Conservation (phyloP, 2,113 vertebrate genomes). For the Apteryx mantelli region DNA sequence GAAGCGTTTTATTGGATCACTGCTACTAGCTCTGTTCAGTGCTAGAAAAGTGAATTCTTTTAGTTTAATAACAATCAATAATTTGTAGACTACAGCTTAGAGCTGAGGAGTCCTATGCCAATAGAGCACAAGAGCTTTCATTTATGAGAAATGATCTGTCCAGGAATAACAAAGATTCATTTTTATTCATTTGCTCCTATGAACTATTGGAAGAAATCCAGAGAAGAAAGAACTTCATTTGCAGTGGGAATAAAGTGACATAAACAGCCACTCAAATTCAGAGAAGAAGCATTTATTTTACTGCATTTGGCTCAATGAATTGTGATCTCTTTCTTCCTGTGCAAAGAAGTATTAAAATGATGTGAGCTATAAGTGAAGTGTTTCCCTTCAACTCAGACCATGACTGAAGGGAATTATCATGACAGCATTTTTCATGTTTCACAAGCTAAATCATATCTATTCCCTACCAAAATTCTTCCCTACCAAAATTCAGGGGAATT, state of each 20-base stretch:
- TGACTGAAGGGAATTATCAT: not conserved
- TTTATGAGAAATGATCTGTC: not conserved
- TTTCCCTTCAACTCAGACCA: not conserved
- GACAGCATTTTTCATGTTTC: not conserved
- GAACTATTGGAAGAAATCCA: not conserved
- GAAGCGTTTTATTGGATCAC: not conserved
- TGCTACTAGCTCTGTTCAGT: not conserved
- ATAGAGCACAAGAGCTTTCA: not conserved
- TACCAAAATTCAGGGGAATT: not conserved
- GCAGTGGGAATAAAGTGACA: not conserved
- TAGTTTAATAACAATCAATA: not conserved
- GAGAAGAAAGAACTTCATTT: not conserved
- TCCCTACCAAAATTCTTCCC: not conserved
- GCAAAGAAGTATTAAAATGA: not conserved
- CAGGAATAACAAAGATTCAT: not conserved
- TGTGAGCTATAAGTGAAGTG: not conserved
- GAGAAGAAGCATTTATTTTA: not conserved
- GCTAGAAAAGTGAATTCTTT: not conserved
- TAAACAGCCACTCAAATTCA: not conserved
- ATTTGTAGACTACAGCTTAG: not conserved
- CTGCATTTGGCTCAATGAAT: not conserved
- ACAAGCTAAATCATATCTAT: not conserved
- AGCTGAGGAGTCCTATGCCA: not conserved
- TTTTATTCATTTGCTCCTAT: not conserved
- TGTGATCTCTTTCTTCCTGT: not conserved